phyloP scores from a whole-genome alignment of 2,797 vertebrate genomes.

The Glossophaga mutica region DNA sequence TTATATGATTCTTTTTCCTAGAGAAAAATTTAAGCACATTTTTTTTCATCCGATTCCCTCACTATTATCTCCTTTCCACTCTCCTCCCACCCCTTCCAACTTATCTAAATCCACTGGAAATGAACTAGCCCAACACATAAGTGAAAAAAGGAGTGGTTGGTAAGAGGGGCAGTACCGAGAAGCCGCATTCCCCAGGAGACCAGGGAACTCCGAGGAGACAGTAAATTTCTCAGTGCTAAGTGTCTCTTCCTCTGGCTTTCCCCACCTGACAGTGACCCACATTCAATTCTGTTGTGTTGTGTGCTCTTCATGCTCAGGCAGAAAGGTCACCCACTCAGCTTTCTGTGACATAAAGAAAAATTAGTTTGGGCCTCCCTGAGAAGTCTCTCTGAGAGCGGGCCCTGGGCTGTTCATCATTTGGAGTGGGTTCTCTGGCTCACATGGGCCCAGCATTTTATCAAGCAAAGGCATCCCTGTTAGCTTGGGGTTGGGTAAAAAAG shows the following conservation, averaged over 20 bases:
- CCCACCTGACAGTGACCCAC: not conserved
- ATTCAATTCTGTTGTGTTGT: constrained; percentile 29
- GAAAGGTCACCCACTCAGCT: constrained; percentile 66
- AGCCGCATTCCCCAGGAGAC: not conserved
- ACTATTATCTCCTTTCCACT: not conserved
- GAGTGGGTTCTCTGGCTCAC: constrained; percentile 6
- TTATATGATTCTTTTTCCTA: not conserved
- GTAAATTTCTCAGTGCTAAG: not conserved
- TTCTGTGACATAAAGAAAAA: constrained; percentile 70
- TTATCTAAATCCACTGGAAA: not conserved
- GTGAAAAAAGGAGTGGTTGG: not conserved
- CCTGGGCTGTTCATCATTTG: constrained; percentile 20
- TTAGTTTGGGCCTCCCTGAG: constrained; percentile 62
- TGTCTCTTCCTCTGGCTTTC: not conserved
- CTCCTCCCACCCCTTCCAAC: not conserved
- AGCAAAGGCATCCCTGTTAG: constrained; percentile 34
- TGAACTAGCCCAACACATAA: not conserved
- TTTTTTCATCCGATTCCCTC: constrained; percentile 31
- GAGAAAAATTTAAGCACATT: constrained; percentile 19
- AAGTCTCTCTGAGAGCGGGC: constrained; percentile 32
- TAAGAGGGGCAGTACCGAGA: not conserved
- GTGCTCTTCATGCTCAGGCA: not conserved
- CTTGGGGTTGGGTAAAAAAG: constrained; percentile 18
- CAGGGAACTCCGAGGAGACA: not conserved
- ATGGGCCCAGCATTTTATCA: constrained; percentile 51